These are phyloP conservation scores for Bombus impatiens DNA, from an alignment of 1,140 invertebrate species.

Conservation along the genomic window DNA sequence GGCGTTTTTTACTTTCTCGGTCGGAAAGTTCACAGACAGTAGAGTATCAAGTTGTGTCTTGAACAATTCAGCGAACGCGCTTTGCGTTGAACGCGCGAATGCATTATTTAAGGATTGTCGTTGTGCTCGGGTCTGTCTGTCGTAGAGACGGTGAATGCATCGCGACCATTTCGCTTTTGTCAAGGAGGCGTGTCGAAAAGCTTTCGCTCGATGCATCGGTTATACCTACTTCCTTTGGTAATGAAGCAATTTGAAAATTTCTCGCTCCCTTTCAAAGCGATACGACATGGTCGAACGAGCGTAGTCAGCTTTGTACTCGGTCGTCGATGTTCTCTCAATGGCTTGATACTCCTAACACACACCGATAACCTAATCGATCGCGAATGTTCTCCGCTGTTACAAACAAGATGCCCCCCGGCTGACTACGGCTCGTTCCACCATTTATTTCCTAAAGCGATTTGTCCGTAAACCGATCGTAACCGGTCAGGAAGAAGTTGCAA, in stretches of 20 bases:
- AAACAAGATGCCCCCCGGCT: neutral
- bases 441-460: constrained; percentile 3
- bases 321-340: constrained; percentile 30
- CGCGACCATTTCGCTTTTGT: neutral
- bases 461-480: neutral
- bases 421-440: neutral
- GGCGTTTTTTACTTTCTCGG: neutral
- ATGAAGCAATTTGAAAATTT: constrained; percentile 48
- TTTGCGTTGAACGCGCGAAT: neutral
- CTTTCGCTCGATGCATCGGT: neutral
- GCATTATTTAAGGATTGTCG: neutral
- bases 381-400: constrained; percentile 19
- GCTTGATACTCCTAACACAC: neutral
- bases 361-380: constrained; percentile 46
- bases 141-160: neutral
- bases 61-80: neutral
- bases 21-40: neutral
- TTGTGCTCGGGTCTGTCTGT: neutral
- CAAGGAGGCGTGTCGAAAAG: neutral
- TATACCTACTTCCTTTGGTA: constrained; percentile 31
- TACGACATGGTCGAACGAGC: constrained; percentile 37
- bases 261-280: constrained; percentile 41
- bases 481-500: neutral
- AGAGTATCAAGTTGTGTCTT: too few relatives aligned
- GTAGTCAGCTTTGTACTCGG: constrained; percentile 31